phyloP scores from a whole-genome alignment of 2,113 vertebrate genomes.

The Vulpes vulpes region DNA sequence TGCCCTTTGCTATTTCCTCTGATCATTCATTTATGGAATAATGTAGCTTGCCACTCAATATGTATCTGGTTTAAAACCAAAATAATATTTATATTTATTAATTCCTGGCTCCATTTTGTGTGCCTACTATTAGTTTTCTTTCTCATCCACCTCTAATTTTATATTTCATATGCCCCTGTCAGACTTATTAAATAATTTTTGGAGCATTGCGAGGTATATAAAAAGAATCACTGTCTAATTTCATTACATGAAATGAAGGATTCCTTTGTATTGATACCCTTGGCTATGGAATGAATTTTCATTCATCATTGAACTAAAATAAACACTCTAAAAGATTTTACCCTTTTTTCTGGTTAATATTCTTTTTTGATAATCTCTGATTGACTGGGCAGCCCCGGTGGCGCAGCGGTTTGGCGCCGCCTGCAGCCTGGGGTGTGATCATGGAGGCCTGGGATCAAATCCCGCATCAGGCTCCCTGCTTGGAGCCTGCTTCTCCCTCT shows the following conservation, averaged over 20 bases:
- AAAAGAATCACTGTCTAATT: neutral
- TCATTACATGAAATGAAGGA: neutral
- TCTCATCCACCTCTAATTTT: neutral
- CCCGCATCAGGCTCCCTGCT: no score
- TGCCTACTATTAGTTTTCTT: neutral
- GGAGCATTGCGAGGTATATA: neutral
- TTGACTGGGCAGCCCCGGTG: neutral
- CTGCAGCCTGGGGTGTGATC: no score
- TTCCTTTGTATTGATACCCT: neutral
- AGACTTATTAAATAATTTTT: neutral
- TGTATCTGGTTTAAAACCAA: conserved; percentile 27
- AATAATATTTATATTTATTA: neutral
- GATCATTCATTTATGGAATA: neutral
- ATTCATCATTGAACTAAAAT: neutral
- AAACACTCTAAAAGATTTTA: neutral
- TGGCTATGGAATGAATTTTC: neutral
- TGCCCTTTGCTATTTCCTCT: conserved; percentile 2
- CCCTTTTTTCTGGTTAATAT: neutral
- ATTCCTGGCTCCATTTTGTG: neutral
- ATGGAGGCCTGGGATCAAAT: no score
- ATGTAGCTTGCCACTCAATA: neutral
- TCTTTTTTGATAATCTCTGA: neutral
- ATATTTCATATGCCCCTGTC: neutral
- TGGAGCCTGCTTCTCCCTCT: no score
- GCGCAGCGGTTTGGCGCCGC: no score